phyloP scores from a whole-genome alignment of 2,113 vertebrate species.

The Sterrhoptilus dennistouni region DNA sequence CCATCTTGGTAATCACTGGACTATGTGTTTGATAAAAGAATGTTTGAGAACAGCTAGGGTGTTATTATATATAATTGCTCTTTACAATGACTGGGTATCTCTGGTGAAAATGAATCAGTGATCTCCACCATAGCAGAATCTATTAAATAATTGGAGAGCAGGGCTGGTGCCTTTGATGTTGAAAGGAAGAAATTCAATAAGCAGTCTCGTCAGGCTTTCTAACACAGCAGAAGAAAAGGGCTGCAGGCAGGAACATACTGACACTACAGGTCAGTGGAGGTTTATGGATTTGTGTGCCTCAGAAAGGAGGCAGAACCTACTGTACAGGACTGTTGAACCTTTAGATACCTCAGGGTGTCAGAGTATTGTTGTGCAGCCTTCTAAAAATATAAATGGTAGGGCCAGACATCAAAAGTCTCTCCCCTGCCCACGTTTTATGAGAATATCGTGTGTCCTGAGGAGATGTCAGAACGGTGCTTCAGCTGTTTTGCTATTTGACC shows the following conservation, averaged over 20 bases:
- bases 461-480: constrained; percentile 26
- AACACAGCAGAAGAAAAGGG: constrained; percentile 57
- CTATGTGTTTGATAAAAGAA: constrained; percentile 64
- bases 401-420: constrained; percentile 51
- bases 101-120: constrained; percentile 66
- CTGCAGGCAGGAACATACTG: constrained; percentile 51
- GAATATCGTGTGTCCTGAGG: constrained; percentile 19
- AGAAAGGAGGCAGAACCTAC: constrained; percentile 48
- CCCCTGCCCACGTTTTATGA: not conserved
- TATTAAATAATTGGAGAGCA: constrained; percentile 75
- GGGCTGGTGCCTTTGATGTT: constrained; percentile 63
- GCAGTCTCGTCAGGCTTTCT: constrained; percentile 63
- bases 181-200: constrained; percentile 73
- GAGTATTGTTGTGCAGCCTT: constrained; percentile 45
- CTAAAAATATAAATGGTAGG: constrained; percentile 62
- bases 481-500: constrained; percentile 22
- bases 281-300: constrained; percentile 48
- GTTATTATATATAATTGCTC: constrained; percentile 71
- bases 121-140: constrained; percentile 66
- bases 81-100: constrained; percentile 65
- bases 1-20: constrained; percentile 44
- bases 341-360: constrained; percentile 56
- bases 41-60: constrained; percentile 53
- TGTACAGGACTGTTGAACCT: constrained; percentile 49
- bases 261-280: constrained; percentile 61